Evolutionary conservation across 1,140 invertebrate species (phyloP).

Genomic region (Augochlora pura): DNA sequence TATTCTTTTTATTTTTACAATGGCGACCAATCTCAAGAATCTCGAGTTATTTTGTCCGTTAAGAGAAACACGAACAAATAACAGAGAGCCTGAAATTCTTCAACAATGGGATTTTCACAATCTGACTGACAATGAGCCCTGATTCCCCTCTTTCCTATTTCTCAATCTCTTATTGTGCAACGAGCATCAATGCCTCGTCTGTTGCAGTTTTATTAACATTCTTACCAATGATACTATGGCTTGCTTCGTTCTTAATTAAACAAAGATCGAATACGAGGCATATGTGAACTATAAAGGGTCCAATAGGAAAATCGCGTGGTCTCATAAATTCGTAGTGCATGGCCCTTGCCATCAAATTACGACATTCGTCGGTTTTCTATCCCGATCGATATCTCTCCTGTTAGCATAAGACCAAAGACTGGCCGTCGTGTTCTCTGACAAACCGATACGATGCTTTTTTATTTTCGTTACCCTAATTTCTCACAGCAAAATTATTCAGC

Average conservation of each 20-base stretch:
- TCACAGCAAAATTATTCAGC: too few species aligned
- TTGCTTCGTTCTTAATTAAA: too few species aligned
- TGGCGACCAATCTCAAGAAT: not conserved
- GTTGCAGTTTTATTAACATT: not conserved
- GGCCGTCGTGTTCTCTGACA: not conserved
- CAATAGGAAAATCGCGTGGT: slow-evolving; percentile 1
- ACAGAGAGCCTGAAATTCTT: not conserved
- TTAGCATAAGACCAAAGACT: slow-evolving; percentile 30
- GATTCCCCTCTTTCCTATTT: not conserved
- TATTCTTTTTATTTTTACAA: not conserved
- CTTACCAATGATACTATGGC: not conserved
- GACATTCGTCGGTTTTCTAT: slow-evolving; percentile 34
- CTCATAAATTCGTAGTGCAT: slow-evolving; percentile 1
- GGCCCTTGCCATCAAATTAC: slow-evolving; percentile 6
- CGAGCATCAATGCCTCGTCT: not conserved
- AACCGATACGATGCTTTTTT: not conserved
- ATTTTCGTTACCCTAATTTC: not conserved
- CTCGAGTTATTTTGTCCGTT: not conserved
- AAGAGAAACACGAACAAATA: not conserved
- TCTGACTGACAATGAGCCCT: not conserved
- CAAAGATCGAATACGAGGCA: not conserved
- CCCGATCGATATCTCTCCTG: slow-evolving; percentile 33
- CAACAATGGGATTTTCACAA: slow-evolving; percentile 22
- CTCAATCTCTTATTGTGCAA: not conserved
- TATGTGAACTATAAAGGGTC: not conserved